Evolutionary conservation across 1,140 invertebrate species (phyloP), one percentile per base, ranked within the genome.

Genomic region (Muscidifurax raptorellus): DNA sequence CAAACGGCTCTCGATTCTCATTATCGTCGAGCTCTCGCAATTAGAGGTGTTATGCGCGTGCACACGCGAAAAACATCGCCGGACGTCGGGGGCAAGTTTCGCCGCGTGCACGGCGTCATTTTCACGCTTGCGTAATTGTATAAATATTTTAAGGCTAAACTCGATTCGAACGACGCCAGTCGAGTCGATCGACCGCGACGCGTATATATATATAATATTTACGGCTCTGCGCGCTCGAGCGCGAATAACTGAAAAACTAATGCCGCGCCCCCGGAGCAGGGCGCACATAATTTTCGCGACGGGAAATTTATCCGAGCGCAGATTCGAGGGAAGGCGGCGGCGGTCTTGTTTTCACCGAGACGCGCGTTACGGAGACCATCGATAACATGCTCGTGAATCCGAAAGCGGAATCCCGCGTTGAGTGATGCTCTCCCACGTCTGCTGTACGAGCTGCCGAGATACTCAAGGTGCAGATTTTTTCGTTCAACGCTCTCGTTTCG

Each of bases 221-320:
- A 47, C 7, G 44, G 44, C 1, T 5, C 13, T 13, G 44, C 1
- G 44, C 13, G 44, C 44, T n/a, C n/a, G 18, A 52, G 47, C 47
- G 47, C 52, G 52, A 59, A 59, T 59, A 59, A 59, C 52, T 59
- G 52, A n/a, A 59, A 59, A 59, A 59, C 52, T 59, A 59, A 59
- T 59, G 52, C 52, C 5, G 52, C 52, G n/a, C n/a, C n/a, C n/a
- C n/a, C n/a, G n/a, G n/a, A n/a, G n/a, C 22, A 59, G 22, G 52
- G 22, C 18, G 6, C 22, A 59, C 52, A 59, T 59, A 59, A 59
- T 59, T 59, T 59, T 59, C 18, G 22, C 52, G 52, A 59, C 52
- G 22, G 22, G 18, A 52, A 52, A 52, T 52, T 52, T 52, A 52
- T 52, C 15, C 18, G 47, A 52, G 18, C 47, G 13, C 15, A 13